phyloP scores from a whole-genome alignment of 2,888 invertebrate species.

The Cerceris rybyensis region DNA sequence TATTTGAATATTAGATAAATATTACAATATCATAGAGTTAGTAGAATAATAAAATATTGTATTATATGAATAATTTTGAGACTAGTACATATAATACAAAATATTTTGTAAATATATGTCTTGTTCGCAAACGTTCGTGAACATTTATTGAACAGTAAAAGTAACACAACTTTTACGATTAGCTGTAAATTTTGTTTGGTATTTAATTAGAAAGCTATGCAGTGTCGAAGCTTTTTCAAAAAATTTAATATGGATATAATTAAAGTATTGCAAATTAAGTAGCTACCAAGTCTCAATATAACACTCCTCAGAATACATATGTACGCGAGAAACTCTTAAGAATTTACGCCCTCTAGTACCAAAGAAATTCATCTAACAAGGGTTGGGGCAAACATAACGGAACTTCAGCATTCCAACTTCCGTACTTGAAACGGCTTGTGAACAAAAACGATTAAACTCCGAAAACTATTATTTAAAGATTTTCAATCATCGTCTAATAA shows the following conservation, averaged over 20 bases:
- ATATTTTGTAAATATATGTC: too few relatives aligned
- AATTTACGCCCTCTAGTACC: neutral
- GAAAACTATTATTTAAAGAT: too few relatives aligned
- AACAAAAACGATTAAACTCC: too few relatives aligned
- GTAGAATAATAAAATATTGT: neutral
- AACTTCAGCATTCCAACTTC: neutral
- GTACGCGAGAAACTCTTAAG: conserved; percentile 3
- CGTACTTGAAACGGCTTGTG: too few relatives aligned
- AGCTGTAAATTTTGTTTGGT: neutral
- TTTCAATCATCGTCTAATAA: too few relatives aligned
- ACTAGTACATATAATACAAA: too few relatives aligned
- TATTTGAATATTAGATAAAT: neutral
- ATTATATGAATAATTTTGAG: neutral
- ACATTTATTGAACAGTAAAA: too few relatives aligned
- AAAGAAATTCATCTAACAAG: neutral
- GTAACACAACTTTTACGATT: too few relatives aligned
- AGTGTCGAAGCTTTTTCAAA: neutral
- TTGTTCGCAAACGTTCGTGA: too few relatives aligned
- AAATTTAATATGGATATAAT: conserved; percentile 18
- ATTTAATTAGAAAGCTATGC: neutral
- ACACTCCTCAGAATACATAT: neutral
- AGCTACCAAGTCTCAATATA: neutral
- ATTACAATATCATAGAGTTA: neutral
- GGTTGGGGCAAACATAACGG: neutral
- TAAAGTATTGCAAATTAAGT: conserved; percentile 11